Evolutionary conservation across 2,888 invertebrate genomes (phyloP).

Genomic region (Seira sanloemensis): DNA sequence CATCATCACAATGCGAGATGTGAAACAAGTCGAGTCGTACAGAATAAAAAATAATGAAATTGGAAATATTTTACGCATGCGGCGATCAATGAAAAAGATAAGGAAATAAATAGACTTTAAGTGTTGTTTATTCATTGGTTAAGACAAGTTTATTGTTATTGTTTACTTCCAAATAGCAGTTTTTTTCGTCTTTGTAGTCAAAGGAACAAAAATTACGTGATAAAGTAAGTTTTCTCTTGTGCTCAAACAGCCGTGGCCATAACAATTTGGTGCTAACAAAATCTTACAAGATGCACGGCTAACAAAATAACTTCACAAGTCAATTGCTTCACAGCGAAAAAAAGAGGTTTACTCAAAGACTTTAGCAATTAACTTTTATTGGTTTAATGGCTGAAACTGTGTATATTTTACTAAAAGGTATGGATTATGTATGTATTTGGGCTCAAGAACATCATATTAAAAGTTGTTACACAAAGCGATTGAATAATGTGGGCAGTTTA

Average conservation of each 20-base stretch:
- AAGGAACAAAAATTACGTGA: background rate
- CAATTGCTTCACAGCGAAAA: background rate
- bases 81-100: slow-evolving; percentile 9
- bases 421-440: no score
- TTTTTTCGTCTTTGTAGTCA: background rate
- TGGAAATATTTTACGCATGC: background rate
- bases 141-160: slow-evolving; percentile 1
- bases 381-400: background rate
- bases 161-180: slow-evolving; percentile 1
- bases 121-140: slow-evolving; percentile 10
- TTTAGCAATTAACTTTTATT: background rate
- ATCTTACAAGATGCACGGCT: background rate
- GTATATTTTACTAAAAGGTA: background rate
- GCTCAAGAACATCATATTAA: no score
- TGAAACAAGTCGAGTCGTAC: background rate
- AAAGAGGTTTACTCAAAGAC: background rate
- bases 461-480: no score
- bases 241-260: background rate
- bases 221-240: background rate
- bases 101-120: background rate
- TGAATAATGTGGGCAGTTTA: background rate
- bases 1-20: slow-evolving; percentile 1
- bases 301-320: background rate
- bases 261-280: background rate
- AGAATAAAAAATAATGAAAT: background rate